phyloP scores from a whole-genome alignment of 1,140 invertebrate species.

The Dufourea novaeangliae region DNA sequence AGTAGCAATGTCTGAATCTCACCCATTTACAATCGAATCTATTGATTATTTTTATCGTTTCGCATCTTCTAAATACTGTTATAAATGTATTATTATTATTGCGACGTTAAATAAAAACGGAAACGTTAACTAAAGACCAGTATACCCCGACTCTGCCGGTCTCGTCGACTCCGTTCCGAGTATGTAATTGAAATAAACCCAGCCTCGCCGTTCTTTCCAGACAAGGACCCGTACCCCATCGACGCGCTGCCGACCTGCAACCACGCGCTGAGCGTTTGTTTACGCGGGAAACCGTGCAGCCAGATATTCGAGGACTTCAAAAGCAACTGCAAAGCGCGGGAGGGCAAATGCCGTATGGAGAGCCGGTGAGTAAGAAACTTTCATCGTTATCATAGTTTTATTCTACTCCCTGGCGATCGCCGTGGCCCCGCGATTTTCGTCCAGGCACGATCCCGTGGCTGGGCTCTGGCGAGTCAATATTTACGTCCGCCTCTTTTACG shows the following conservation, averaged over 20 bases:
- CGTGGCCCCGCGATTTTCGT: neutral
- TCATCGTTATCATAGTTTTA: slow-evolving; percentile 43
- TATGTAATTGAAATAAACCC: too few relatives aligned
- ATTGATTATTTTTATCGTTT: too few relatives aligned
- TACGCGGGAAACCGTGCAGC: slow-evolving; percentile 88
- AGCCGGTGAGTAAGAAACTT: slow-evolving; percentile 86
- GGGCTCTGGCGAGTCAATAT: slow-evolving; percentile 40
- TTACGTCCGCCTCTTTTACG: slow-evolving; percentile 37
- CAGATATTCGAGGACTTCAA: slow-evolving; percentile 92
- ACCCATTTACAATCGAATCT: too few relatives aligned
- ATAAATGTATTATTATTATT: too few relatives aligned
- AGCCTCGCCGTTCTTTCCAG: slow-evolving; percentile 82
- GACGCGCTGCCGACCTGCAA: slow-evolving; percentile 93
- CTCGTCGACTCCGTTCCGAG: too few relatives aligned
- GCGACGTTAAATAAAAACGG: too few relatives aligned
- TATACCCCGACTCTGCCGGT: too few relatives aligned
- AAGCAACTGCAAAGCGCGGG: slow-evolving; percentile 90
- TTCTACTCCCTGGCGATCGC: slow-evolving; percentile 34
- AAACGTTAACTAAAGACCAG: too few relatives aligned
- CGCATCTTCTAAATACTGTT: too few relatives aligned
- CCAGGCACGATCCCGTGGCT: neutral
- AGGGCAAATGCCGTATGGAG: slow-evolving; percentile 93
- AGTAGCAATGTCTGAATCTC: too few relatives aligned
- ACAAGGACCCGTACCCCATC: slow-evolving; percentile 92
- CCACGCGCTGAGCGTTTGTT: slow-evolving; percentile 91